Percentiles rank a stretch among this genome's conserved stretches.
Conservation (phyloP, 2,113 vertebrate genomes). For the Oreotrochilus melanogaster region DNA sequence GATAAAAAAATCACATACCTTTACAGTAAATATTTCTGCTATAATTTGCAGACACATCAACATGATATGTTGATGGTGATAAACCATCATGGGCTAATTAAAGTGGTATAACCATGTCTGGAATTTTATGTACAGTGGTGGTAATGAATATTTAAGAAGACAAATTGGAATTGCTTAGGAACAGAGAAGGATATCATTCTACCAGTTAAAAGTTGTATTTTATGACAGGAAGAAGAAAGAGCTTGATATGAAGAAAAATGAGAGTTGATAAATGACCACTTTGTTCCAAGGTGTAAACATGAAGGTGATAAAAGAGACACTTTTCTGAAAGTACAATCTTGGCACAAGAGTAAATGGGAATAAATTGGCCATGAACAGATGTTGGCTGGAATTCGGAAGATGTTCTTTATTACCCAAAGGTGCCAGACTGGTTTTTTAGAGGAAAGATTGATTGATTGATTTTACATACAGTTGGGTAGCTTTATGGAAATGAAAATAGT, state of each 20-base stretch:
- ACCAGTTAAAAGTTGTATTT: not conserved
- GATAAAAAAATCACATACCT: not conserved
- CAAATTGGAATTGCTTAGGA: not conserved
- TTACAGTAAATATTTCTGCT: constrained; percentile 11
- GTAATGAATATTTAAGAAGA: constrained; percentile 25
- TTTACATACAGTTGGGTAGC: not conserved
- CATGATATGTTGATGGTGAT: not conserved
- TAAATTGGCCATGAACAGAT: constrained; percentile 32
- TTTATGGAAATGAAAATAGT: not conserved
- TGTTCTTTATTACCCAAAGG: not conserved
- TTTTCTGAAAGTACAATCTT: not conserved
- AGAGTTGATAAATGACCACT: not conserved
- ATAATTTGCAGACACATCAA: not conserved
- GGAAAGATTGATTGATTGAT: not conserved
- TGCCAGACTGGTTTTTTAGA: not conserved
- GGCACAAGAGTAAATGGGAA: constrained; percentile 8
- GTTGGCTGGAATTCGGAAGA: constrained; percentile 23
- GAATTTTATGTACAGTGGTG: not conserved
- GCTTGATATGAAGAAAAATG: not conserved
- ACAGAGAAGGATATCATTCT: not conserved
- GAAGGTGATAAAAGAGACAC: constrained; percentile 17
- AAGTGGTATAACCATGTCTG: not conserved
- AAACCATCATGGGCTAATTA: not conserved
- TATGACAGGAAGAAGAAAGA: not conserved
- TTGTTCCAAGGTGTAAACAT: constrained; percentile 16